A percentile compares a stretch with the other conserved stretches of the same genome.
phyloP scores from a whole-genome alignment of 2,797 vertebrate species.

The Scyliorhinus canicula region DNA sequence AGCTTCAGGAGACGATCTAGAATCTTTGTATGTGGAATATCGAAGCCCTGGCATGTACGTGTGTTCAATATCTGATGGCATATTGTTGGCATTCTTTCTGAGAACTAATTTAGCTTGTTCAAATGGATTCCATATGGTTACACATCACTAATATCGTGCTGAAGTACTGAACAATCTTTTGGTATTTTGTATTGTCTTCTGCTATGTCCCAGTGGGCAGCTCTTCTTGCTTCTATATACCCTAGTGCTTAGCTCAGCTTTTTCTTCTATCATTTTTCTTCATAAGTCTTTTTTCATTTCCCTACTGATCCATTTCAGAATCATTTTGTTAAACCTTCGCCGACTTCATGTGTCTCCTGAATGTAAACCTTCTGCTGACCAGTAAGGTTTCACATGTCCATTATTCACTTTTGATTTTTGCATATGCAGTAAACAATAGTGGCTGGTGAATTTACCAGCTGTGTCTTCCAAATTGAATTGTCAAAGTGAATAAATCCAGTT shows the following conservation, averaged over 20 bases:
- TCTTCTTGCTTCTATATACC: neutral
- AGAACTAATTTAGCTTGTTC: neutral
- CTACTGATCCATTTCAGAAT: neutral
- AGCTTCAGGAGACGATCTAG: neutral
- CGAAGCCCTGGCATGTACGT: neutral
- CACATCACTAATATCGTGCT: neutral
- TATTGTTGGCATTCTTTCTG: neutral
- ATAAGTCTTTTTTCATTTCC: neutral
- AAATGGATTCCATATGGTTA: neutral
- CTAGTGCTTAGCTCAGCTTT: neutral
- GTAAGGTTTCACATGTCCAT: too few species aligned
- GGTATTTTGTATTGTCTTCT: neutral
- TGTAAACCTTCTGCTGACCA: neutral
- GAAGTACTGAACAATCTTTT: neutral
- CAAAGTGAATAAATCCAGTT: neutral
- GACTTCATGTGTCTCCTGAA: neutral
- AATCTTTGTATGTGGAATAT: neutral
- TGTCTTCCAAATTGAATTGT: neutral
- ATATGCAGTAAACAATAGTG: neutral
- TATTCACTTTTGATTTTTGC: neutral
- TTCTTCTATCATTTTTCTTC: neutral
- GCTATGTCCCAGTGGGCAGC: neutral
- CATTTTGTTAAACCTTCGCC: neutral
- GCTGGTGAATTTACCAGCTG: neutral
- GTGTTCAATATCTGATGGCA: neutral